Conservation (phyloP, 2,113 vertebrate genomes). For the Crotalus tigris region DNA sequence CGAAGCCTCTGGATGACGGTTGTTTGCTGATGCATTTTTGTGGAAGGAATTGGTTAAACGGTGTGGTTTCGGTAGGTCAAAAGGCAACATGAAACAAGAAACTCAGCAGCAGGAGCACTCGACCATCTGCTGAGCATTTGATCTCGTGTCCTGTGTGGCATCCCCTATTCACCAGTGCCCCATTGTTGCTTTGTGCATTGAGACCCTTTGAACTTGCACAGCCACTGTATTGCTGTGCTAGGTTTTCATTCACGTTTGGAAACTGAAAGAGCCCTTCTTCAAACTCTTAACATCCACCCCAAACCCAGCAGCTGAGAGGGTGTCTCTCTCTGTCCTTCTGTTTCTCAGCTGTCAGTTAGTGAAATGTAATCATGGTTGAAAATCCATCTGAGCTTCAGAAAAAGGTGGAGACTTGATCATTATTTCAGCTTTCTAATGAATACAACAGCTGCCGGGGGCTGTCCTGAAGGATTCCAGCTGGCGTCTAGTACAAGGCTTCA, state of each 20-base stretch:
- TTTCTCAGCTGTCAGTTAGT: neutral
- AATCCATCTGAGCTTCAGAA: neutral
- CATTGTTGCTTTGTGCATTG: accelerated
- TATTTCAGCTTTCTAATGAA: neutral
- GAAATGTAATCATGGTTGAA: slow-evolving; percentile 20
- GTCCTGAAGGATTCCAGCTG: neutral
- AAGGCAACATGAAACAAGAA: slow-evolving; percentile 47
- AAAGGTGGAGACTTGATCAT: accelerated
- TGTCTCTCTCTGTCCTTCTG: neutral
- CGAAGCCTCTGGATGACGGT: neutral
- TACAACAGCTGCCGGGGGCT: neutral
- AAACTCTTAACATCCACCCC: neutral
- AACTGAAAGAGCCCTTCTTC: neutral
- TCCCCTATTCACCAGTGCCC: neutral
- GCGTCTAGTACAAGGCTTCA: accelerated
- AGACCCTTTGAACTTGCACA: neutral
- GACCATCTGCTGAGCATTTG: slow-evolving; percentile 38
- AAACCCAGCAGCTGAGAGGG: slow-evolving; percentile 12
- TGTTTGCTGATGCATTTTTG: accelerated
- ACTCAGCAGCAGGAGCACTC: slow-evolving; percentile 21
- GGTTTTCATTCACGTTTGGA: neutral
- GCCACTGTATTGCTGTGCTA: accelerated
- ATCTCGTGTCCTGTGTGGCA: slow-evolving; percentile 31
- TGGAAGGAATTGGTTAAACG: slow-evolving; percentile 46
- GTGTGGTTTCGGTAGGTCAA: slow-evolving; percentile 36